These are phyloP conservation scores for Parotocinclus haroldoi DNA, from an alignment of 2,797 vertebrate species.

Conservation along the genomic window DNA sequence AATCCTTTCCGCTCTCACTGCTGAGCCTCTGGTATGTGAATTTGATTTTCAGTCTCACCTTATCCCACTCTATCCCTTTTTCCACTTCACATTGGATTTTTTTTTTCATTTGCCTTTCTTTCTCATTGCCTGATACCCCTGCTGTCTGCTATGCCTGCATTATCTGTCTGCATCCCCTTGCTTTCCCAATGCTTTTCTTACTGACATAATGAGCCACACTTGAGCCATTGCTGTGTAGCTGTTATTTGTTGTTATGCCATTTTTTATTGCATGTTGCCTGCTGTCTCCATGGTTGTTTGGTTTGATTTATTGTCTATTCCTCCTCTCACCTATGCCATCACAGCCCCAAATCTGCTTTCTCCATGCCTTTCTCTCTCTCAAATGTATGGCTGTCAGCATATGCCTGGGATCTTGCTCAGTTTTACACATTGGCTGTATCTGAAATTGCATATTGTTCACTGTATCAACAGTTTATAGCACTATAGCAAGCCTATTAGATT, in stretches of 20 bases:
- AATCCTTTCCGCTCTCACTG: too few relatives aligned
- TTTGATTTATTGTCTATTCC: background rate
- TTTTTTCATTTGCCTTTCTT: background rate
- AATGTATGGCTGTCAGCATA: too few relatives aligned
- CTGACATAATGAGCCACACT: background rate
- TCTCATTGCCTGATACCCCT: background rate
- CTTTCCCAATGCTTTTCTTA: slow-evolving; percentile 7
- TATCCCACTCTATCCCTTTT: background rate
- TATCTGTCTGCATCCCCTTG: slow-evolving; percentile 7
- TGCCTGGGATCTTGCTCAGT: too few relatives aligned
- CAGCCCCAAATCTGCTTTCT: slow-evolving; percentile 24
- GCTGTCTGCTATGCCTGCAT: background rate
- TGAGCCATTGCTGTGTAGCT: background rate
- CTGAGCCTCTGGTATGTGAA: background rate
- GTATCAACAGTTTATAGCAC: too few relatives aligned
- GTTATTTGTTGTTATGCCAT: background rate
- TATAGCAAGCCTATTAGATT: too few relatives aligned
- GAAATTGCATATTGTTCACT: too few relatives aligned
- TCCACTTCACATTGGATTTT: background rate
- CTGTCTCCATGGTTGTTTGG: background rate
- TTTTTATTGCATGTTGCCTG: too few relatives aligned
- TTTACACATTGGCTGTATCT: too few relatives aligned
- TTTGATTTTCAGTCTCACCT: background rate
- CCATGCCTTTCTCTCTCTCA: background rate
- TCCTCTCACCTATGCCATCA: slow-evolving; percentile 6